Evolutionary conservation across 2,113 vertebrate genomes (phyloP), one percentile per base, ranked within the genome.

Genomic region (Burhinus bistriatus): DNA sequence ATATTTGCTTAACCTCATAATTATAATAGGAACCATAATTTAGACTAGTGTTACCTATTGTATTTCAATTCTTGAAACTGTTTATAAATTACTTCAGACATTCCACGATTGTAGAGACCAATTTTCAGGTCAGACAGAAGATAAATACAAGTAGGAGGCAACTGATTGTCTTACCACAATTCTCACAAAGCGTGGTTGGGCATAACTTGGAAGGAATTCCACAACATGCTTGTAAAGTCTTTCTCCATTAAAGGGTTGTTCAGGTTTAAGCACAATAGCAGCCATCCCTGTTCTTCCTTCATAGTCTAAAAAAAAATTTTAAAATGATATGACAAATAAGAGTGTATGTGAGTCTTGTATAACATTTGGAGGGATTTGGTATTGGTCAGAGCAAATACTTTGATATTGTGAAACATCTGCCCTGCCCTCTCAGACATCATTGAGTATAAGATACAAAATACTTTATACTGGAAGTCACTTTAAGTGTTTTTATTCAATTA

Each of bases 241-340:
- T 71, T 92, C 61, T 92, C 98, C 95, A 32, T 98, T 97, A 90
- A 98, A 98, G 79, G 73, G 19, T 30, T 88, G 57, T 32, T 93
- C 89, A 54, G 92, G 83, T 73, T 97, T 97, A 85, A 98, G 65
- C 13, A 97, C 98, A 73, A 98, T 82, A 36, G 98, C 97, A 65
- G 97, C 98, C 98, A 99, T 99, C 62, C 98, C 98, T 72, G 94
- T 91, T 88, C 98, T 97, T 72, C 98, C 98, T 96, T 99, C 98
- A 54, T 98, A 98, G n/a, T 98, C 98, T 98, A 69, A 88, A 87
- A 90, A 85, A 94, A 49, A 70, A 36, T n/a, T 16, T 12, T 16
- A 68, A 77, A 64, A 65, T 9, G 49, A 4, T 65, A 25, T 38
- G 9, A 51, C 30, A 62, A 38, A 3, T 23, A 11, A 18, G 52